phyloP scores from a whole-genome alignment of 2,888 invertebrate genomes.

The Ectobius pallidus region DNA sequence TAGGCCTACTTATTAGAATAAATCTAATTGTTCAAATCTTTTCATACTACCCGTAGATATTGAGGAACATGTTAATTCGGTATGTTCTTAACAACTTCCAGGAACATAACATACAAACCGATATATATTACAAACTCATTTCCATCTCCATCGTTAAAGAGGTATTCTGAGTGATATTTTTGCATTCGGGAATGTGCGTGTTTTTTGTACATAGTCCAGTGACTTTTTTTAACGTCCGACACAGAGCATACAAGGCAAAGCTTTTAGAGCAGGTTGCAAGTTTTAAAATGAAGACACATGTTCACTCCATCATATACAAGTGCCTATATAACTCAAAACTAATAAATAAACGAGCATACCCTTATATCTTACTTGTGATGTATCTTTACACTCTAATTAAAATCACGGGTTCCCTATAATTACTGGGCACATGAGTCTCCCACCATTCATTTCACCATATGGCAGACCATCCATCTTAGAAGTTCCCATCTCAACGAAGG shows the following conservation, averaged over 20 bases:
- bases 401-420: conserved; percentile 41
- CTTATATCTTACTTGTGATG: conserved; percentile 10
- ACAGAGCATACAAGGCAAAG: conserved; percentile 8
- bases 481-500: not conserved
- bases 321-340: not conserved
- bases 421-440: conserved; percentile 26
- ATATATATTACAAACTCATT: too few species aligned
- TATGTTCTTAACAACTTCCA: too few species aligned
- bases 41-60: too few species aligned
- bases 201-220: not conserved
- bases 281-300: not conserved
- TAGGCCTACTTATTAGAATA: too few species aligned
- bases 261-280: conserved; percentile 8
- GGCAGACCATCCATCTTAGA: conserved; percentile 25
- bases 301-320: not conserved
- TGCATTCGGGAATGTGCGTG: not conserved
- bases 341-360: conserved; percentile 13
- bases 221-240: not conserved
- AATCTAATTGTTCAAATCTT: too few species aligned
- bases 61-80: too few species aligned
- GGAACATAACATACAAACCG: too few species aligned
- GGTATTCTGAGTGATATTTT: not conserved
- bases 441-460: conserved; percentile 15
- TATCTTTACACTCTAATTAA: conserved; percentile 36
- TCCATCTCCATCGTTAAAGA: not conserved